These are phyloP conservation scores for Heliconius congener DNA, from an alignment of 1,140 invertebrate genomes.

Conservation along the genomic window DNA sequence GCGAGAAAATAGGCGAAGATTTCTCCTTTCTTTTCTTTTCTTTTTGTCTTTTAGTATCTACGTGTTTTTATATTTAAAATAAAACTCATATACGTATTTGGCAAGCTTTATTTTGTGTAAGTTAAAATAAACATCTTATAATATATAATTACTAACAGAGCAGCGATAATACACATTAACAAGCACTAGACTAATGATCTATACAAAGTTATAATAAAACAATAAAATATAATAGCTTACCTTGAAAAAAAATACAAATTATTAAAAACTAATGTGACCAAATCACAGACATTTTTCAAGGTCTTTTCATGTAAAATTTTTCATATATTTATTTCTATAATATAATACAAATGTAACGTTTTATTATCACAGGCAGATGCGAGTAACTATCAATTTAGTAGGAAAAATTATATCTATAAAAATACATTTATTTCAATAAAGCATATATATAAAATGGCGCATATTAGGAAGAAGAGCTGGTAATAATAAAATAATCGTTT, in stretches of 20 bases:
- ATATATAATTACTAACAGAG: background rate
- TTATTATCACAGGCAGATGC: constrained; percentile 23
- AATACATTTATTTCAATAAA: background rate
- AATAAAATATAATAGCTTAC: background rate
- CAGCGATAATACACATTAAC: background rate
- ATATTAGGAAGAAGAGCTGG: no score
- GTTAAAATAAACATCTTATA: background rate
- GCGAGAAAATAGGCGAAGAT: no score
- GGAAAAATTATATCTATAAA: background rate
- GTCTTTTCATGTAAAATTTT: background rate
- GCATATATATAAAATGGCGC: no score
- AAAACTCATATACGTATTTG: constrained; percentile 39
- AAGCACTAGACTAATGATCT: background rate
- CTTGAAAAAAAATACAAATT: background rate
- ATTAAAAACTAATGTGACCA: background rate
- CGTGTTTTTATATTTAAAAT: constrained; percentile 21
- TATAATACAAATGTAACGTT: background rate
- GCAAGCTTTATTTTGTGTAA: constrained; percentile 57
- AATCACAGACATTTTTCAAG: background rate
- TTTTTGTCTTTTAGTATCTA: no score
- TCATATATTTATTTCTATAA: background rate
- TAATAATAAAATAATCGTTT: background rate
- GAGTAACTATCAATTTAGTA: constrained; percentile 3
- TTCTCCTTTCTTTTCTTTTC: no score
- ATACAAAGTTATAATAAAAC: background rate